A percentile compares a stretch with the other conserved stretches of the same genome.
Conservation (phyloP, 2,888 invertebrate species). For the Apamea anceps region DNA sequence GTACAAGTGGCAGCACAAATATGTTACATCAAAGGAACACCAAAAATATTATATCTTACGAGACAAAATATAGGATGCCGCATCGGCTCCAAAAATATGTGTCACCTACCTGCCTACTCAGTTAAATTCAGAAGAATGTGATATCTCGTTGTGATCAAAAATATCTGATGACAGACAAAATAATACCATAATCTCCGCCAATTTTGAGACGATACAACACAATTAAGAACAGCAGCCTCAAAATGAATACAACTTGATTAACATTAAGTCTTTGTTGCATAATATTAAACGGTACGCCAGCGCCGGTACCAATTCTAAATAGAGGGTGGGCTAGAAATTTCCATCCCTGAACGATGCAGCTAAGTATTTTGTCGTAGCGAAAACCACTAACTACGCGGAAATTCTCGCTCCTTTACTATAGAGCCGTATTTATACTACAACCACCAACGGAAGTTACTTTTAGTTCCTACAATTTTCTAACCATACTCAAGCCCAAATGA, state of each 20-base stretch:
- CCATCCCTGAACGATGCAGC: conserved; percentile 56
- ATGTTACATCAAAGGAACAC: not conserved
- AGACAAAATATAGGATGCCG: too few species aligned
- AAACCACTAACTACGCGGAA: conserved; percentile 78
- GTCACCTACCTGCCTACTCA: not conserved
- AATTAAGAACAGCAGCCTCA: conserved; percentile 21
- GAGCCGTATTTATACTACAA: conserved; percentile 70
- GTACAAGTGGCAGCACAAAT: not conserved
- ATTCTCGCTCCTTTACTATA: conserved; percentile 70
- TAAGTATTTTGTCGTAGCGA: conserved; percentile 74
- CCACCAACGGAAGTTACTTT: conserved; percentile 65
- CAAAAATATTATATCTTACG: not conserved
- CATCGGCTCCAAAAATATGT: not conserved
- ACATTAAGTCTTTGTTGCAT: conserved; percentile 49
- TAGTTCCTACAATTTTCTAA: conserved; percentile 67
- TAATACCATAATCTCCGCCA: not conserved
- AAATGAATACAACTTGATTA: conserved; percentile 45
- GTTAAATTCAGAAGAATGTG: not conserved
- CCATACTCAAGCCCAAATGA: conserved; percentile 69
- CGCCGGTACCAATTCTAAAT: conserved; percentile 42
- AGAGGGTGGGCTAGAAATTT: conserved; percentile 56
- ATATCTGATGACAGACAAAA: not conserved
- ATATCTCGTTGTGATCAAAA: not conserved
- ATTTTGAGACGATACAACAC: not conserved
- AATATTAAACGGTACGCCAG: conserved; percentile 45